phyloP scores from a whole-genome alignment of 1,140 invertebrate species.

The Tyrophagus putrescentiae region DNA sequence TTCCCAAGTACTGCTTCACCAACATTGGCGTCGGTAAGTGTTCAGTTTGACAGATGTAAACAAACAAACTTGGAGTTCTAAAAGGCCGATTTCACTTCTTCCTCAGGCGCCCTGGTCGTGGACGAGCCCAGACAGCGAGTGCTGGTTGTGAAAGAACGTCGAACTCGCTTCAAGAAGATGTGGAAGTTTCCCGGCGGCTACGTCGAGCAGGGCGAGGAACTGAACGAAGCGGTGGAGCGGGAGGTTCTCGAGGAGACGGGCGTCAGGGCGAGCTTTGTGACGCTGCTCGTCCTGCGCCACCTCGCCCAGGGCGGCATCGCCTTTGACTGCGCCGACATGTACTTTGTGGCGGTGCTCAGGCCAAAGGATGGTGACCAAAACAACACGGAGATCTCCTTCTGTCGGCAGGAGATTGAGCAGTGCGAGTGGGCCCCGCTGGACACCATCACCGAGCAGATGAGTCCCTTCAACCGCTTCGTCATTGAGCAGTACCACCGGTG shows the following conservation, averaged over 20 bases:
- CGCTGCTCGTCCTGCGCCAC: slow-evolving; percentile 60
- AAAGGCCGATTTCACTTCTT: too few species aligned
- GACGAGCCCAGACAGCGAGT: slow-evolving; percentile 55
- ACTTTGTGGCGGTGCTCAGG: slow-evolving; percentile 54
- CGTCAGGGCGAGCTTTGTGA: slow-evolving; percentile 53
- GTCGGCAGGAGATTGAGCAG: slow-evolving; percentile 53
- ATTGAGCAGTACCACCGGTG: slow-evolving; percentile 16
- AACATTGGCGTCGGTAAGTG: slow-evolving; percentile 44
- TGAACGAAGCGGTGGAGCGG: slow-evolving; percentile 55
- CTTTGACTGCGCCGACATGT: slow-evolving; percentile 70
- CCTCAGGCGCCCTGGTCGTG: slow-evolving; percentile 61
- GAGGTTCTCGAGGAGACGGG: slow-evolving; percentile 83
- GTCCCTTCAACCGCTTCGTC: slow-evolving; percentile 10
- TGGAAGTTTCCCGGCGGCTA: slow-evolving; percentile 88
- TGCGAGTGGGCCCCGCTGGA: slow-evolving; percentile 53
- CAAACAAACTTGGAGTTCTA: too few species aligned
- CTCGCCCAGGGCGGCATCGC: slow-evolving; percentile 37
- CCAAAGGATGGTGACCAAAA: background rate
- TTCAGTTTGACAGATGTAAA: background rate
- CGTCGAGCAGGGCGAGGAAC: slow-evolving; percentile 69
- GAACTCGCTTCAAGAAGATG: slow-evolving; percentile 18
- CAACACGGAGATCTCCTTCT: slow-evolving; percentile 29
- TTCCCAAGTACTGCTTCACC: slow-evolving; percentile 68
- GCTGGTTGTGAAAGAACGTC: slow-evolving; percentile 60
- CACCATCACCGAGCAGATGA: background rate